Evolutionary conservation across 2,113 vertebrate species (phyloP), one percentile per base, ranked within the genome.

Genomic region (Morone saxatilis): DNA sequence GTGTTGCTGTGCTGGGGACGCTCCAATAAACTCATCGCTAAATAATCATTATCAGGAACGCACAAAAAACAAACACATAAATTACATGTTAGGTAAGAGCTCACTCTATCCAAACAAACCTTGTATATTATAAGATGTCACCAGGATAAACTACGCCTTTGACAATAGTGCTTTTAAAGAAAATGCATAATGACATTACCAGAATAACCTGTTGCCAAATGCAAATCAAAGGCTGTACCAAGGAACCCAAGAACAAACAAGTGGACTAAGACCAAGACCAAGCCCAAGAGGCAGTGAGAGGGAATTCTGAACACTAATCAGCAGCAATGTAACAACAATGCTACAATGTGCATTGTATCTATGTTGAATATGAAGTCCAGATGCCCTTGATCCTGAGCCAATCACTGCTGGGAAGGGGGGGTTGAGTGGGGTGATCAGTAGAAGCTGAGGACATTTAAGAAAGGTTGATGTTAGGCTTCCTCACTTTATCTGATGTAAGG

Each of bases 251-350:
- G 17, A 65, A 65, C 40, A 51, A 51, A 25, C 16, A 66, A 31
- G 60, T 36, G 36, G 71, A 43, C 7, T 9, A 36, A 59, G 57
- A 43, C 7, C 12, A 36, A 59, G 57, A 76, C 10, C 25, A 76
- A 86, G 57, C 53, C 61, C 13, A 62, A 71, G 71, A 78, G 77
- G 86, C 86, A 84, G 84, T 84, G 82, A 76, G 43, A 73, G 40
- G 45, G 53, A 61, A 31, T 12, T 74, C 71, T 80, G 80, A 75
- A 76, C 45, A 22, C 70, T 63, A 69, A 70, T n/a, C 51, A 70
- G 65, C 62, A 77, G 47, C 71, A 56, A 56, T 25, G 41, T 66
- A n/a, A 68, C 53, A 71, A 76, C 83, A 76, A 74, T 53, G 51
- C 71, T 54, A 60, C 57, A 38, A 47, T 45, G 70, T 57, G 48